These are phyloP conservation scores for Acanthosepion pharaonis DNA, from an alignment of 2,888 invertebrate genomes.

Conservation along the genomic window DNA sequence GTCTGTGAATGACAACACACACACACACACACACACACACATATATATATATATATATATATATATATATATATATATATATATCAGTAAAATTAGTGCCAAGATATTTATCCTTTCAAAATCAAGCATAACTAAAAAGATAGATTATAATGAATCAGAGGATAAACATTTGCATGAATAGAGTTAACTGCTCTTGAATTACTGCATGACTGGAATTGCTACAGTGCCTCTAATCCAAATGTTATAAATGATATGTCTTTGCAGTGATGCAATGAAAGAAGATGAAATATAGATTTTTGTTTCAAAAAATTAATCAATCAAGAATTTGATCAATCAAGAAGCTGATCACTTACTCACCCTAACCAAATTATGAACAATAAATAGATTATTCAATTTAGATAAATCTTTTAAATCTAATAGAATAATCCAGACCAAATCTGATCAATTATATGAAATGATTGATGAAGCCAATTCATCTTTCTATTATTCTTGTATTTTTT, in stretches of 20 bases:
- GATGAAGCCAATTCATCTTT: not conserved
- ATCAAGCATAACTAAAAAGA: too few relatives aligned
- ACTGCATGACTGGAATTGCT: not conserved
- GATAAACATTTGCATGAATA: too few relatives aligned
- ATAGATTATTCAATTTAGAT: conserved; percentile 21
- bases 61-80: too few relatives aligned
- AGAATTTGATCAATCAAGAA: not conserved
- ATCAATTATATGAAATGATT: conserved; percentile 33
- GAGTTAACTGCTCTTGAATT: too few relatives aligned
- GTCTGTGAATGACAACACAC: too few relatives aligned
- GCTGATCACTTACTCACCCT: not conserved
- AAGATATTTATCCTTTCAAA: too few relatives aligned
- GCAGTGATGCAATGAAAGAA: not conserved
- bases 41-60: too few relatives aligned
- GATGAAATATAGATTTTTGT: not conserved
- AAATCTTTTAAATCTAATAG: not conserved
- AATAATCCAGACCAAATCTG: conserved; percentile 4
- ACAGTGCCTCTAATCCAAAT: not conserved
- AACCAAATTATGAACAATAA: not conserved
- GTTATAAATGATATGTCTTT: not conserved
- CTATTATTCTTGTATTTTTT: not conserved
- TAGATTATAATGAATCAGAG: too few relatives aligned
- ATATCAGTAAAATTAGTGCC: too few relatives aligned
- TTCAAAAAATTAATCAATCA: not conserved
- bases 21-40: too few relatives aligned